Conservation (phyloP, 2,797 vertebrate species). For the Catharus ustulatus region DNA sequence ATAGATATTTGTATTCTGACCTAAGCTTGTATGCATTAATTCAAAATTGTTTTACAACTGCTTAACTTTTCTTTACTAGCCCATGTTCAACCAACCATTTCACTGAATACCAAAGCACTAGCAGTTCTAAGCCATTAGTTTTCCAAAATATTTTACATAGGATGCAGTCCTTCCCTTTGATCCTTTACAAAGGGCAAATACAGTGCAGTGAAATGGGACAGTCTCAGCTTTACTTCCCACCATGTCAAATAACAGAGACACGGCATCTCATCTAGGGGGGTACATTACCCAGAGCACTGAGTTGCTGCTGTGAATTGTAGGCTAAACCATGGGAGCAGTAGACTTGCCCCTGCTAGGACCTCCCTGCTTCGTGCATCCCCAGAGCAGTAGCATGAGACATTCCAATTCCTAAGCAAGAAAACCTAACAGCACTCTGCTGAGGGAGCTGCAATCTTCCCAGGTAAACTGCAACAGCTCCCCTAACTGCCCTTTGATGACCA, state of each 20-base stretch:
- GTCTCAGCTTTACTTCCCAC: background rate
- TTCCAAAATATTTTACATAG: background rate
- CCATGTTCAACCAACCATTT: background rate
- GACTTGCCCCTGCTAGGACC: background rate
- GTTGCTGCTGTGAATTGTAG: background rate
- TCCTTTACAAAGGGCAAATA: background rate
- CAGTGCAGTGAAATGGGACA: background rate
- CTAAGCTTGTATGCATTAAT: background rate
- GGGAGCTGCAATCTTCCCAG: background rate
- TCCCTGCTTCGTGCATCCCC: background rate
- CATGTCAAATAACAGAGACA: background rate
- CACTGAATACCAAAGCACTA: background rate
- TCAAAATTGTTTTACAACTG: background rate
- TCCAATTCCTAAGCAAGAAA: background rate
- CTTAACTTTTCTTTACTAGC: background rate
- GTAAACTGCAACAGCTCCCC: background rate
- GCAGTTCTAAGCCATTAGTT: background rate
- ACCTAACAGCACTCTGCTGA: background rate
- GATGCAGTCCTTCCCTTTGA: background rate
- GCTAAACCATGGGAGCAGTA: background rate
- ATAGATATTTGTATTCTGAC: background rate
- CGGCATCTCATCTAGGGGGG: background rate
- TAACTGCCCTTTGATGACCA: background rate
- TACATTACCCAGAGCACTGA: background rate
- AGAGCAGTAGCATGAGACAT: background rate